phyloP scores from a whole-genome alignment of 2,797 vertebrate species.

The Yasuhikotakia modesta region DNA sequence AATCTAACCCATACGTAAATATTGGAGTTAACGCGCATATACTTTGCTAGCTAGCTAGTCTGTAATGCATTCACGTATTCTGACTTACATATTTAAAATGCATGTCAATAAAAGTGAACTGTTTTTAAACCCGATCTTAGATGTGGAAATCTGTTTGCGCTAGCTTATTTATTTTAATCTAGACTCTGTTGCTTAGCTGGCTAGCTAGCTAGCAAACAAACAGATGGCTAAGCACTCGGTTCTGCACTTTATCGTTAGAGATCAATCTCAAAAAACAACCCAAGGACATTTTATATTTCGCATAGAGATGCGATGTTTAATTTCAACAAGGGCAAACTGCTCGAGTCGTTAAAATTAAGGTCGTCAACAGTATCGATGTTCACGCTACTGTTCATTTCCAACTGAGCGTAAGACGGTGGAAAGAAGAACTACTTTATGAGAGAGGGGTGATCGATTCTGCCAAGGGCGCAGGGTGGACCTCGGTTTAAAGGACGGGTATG shows the following conservation, averaged over 20 bases:
- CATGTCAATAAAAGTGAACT: not conserved
- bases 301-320: constrained; percentile 18
- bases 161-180: not conserved
- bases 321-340: constrained; percentile 24
- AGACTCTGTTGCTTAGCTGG: not conserved
- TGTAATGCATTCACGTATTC: not conserved
- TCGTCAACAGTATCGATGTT: constrained; percentile 1
- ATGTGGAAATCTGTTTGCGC: constrained; percentile 1
- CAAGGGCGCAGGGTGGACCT: constrained; percentile 24
- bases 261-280: constrained; percentile 4
- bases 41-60: constrained; percentile 24
- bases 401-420: constrained; percentile 8
- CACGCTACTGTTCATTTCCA: constrained; percentile 20
- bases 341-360: constrained; percentile 1
- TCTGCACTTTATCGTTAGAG: constrained; percentile 7
- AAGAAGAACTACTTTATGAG: constrained; percentile 60
- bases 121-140: not conserved
- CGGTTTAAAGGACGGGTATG: not conserved
- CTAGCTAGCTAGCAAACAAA: constrained; percentile 40
- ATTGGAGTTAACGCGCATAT: not conserved
- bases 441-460: constrained; percentile 43
- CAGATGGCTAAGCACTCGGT: constrained; percentile 28
- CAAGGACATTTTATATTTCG: constrained; percentile 4
- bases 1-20: not conserved
- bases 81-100: not conserved